Evolutionary conservation across 2,113 vertebrate genomes (phyloP).

Genomic region (Tretioscincus oriximinensis): DNA sequence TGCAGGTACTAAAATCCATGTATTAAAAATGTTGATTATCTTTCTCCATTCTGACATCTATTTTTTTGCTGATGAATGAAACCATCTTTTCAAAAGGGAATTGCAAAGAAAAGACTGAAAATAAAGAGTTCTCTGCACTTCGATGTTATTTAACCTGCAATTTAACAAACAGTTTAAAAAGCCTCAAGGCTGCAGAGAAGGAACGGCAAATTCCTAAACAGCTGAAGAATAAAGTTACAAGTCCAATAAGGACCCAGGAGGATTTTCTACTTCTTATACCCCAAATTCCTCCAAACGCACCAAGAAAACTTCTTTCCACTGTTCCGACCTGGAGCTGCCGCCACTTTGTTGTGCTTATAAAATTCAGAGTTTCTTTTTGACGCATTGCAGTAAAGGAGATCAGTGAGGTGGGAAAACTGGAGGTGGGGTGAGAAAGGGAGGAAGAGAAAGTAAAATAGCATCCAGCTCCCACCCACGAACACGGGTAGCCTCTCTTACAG

Average conservation of each 20-base stretch:
- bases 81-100: too few relatives aligned
- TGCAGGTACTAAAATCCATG: too few relatives aligned
- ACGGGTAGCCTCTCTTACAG: too few relatives aligned
- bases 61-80: too few relatives aligned
- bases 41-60: too few relatives aligned
- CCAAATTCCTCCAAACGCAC: too few relatives aligned
- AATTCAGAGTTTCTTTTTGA: constrained; percentile 40
- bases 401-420: constrained; percentile 15
- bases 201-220: background rate
- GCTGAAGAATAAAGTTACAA: background rate
- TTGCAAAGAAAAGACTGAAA: too few relatives aligned
- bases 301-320: background rate
- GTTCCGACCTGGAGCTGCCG: background rate
- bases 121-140: too few relatives aligned
- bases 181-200: background rate
- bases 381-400: constrained; percentile 61
- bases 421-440: background rate
- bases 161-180: too few relatives aligned
- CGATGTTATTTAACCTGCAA: too few relatives aligned
- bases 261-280: background rate
- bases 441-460: background rate
- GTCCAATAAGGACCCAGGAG: background rate
- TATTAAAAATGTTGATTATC: too few relatives aligned
- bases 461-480: too few relatives aligned
- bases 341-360: background rate